Conservation (phyloP, 2,797 vertebrate genomes). For the Ctenochaetus hawaiiensis region DNA sequence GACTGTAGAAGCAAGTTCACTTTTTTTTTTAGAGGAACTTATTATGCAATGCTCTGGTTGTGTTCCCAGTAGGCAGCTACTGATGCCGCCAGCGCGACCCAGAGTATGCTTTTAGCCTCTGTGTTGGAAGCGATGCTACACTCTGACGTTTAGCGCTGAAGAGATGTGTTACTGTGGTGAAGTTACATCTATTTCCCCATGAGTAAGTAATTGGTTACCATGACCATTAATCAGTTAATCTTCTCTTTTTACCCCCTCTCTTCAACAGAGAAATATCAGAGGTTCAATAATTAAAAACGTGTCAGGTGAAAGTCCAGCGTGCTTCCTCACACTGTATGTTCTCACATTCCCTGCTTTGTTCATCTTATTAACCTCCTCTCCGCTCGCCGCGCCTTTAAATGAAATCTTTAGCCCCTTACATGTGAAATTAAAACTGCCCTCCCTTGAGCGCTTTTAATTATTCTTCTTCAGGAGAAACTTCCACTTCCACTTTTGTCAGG, state of each 20-base stretch:
- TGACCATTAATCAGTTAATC: slow-evolving; percentile 88
- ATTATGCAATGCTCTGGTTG: slow-evolving; percentile 70
- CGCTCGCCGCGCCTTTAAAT: slow-evolving; percentile 88
- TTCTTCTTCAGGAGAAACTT: slow-evolving; percentile 90
- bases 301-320: slow-evolving; percentile 89
- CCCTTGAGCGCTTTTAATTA: slow-evolving; percentile 92
- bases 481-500: slow-evolving; percentile 85
- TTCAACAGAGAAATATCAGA: slow-evolving; percentile 82
- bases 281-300: slow-evolving; percentile 91
- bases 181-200: slow-evolving; percentile 77
- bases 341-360: slow-evolving; percentile 90
- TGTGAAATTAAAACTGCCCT: slow-evolving; percentile 92
- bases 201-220: slow-evolving; percentile 83
- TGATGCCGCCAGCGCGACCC: slow-evolving; percentile 54
- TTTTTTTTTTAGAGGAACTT: slow-evolving; percentile 65
- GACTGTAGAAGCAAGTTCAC: slow-evolving; percentile 73
- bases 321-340: slow-evolving; percentile 87
- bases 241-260: slow-evolving; percentile 77
- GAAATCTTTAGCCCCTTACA: slow-evolving; percentile 92
- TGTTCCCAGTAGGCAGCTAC: slow-evolving; percentile 66
- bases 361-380: slow-evolving; percentile 91
- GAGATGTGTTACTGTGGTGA: slow-evolving; percentile 55
- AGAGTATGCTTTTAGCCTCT: slow-evolving; percentile 68
- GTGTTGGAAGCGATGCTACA: slow-evolving; percentile 45
- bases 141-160: slow-evolving; percentile 47